phyloP scores from a whole-genome alignment of 2,797 vertebrate genomes.

The Odontamblyopus lacepedii region DNA sequence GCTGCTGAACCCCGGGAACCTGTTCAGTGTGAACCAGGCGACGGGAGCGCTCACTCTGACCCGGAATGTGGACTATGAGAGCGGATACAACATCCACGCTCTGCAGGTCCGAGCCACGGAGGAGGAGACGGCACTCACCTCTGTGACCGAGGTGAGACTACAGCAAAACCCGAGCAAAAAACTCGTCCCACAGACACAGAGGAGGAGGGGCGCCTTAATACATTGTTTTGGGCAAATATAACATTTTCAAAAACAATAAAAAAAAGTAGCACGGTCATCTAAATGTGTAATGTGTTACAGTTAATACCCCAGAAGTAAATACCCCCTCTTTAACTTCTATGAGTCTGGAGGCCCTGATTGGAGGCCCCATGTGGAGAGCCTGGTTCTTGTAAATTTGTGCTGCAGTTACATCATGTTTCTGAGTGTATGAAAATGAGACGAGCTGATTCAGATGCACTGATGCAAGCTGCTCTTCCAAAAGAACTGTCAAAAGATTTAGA shows the following conservation, averaged over 20 bases:
- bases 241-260: too few relatives aligned
- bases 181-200: neutral
- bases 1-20: slow-evolving; percentile 82
- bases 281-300: too few relatives aligned
- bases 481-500: too few relatives aligned
- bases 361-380: neutral
- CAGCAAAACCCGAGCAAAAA: neutral
- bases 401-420: slow-evolving; percentile 1
- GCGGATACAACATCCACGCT: slow-evolving; percentile 82
- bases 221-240: too few relatives aligned
- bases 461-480: neutral
- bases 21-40: slow-evolving; percentile 85
- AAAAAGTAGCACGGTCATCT: too few relatives aligned
- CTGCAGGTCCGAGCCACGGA: slow-evolving; percentile 84
- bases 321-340: too few relatives aligned
- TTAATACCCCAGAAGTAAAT: too few relatives aligned
- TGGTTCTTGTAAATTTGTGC: neutral
- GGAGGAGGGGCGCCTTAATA: too few relatives aligned
- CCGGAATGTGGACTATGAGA: slow-evolving; percentile 82
- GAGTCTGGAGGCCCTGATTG: too few relatives aligned
- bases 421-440: neutral
- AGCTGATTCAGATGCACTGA: neutral
- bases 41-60: slow-evolving; percentile 84
- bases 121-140: slow-evolving; percentile 80
- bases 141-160: slow-evolving; percentile 80